Base-by-base conservation (phyloP, 2,888 invertebrate genomes). In the Andrena minutula region DNA sequence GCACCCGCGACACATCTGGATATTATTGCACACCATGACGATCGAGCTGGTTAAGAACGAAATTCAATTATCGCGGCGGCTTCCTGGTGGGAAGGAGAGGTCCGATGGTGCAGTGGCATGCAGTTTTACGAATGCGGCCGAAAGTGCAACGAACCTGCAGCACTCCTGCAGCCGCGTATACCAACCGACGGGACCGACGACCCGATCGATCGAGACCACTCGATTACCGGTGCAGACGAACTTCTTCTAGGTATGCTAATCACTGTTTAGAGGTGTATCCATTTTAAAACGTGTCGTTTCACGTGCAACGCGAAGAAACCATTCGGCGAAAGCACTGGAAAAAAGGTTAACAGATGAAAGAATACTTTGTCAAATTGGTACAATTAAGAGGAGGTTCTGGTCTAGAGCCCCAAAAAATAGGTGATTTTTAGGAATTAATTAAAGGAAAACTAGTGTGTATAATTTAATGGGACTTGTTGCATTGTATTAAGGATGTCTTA, bases 101-200 rank as follows among this genome's bases (percentile, higher is more conserved):
- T 75, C 75, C 80, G 68, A 63, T 77, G 84, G 77, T 72, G 84
- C 83, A 80, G 68, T 60, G 83, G 76, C 76, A 77, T 85, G 85
- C 82, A 83, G 86, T 86, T 86, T 86, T 86, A 85, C 83, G 81
- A 86, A 86, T 83, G 86, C 86, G 86, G 85, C 81, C 86, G 86
- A 81, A 86, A 86, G 86, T 86, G 86, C 86, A 86, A 86, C 81
- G 86, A 86, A 86, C 86, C 80, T 86, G 80, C 86, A 64, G 75
- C 79, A 77, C 81, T 83, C 79, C 86, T 83, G 86, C 86, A 86
- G 86, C 81, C 80, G 83, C 86, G 80, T 83, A 75, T 79, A 77
- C 84, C 74, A 69, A 79, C 74, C 60, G 77, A 68, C 73, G 75
- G 71, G 75, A 75, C 78, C 75, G 85, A 79, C 79, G 76, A 85